Percentiles rank a stretch among this genome's conserved stretches.
Evolutionary conservation across 2,888 invertebrate species (phyloP).

Genomic region (Phortica magna): DNA sequence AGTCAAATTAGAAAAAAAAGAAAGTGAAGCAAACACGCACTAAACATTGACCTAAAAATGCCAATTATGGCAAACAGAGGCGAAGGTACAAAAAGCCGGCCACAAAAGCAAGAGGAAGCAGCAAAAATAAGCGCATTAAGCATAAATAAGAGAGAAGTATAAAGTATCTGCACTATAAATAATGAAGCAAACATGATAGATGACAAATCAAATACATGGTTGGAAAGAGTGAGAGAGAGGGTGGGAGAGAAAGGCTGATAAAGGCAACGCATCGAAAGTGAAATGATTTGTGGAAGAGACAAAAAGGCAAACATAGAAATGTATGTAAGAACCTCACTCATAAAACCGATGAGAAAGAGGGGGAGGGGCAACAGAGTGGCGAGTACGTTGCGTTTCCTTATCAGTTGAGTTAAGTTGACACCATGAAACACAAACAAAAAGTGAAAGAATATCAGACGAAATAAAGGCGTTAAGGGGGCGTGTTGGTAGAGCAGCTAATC

Average conservation of each 20-base stretch:
- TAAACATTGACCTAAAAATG: conserved; percentile 27
- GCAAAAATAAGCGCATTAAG: conserved; percentile 14
- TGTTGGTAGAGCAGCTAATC: too few relatives aligned
- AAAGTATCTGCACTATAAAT: not conserved
- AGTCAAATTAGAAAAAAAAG: not conserved
- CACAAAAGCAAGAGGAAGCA: conserved; percentile 41
- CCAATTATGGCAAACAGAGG: not conserved
- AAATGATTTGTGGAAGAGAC: too few relatives aligned
- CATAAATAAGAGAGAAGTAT: not conserved
- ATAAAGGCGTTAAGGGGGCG: too few relatives aligned
- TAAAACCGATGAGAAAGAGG: too few relatives aligned
- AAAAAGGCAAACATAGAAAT: too few relatives aligned
- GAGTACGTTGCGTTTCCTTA: too few relatives aligned
- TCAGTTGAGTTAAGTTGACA: too few relatives aligned
- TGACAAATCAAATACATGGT: not conserved
- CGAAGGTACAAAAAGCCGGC: conserved; percentile 22
- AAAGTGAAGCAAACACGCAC: not conserved
- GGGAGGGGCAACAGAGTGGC: too few relatives aligned
- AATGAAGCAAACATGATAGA: not conserved
- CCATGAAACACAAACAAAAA: too few relatives aligned
- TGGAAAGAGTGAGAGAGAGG: not conserved
- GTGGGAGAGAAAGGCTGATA: not conserved
- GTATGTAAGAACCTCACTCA: too few relatives aligned
- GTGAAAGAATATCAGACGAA: too few relatives aligned
- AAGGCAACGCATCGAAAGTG: too few relatives aligned